A percentile compares a stretch with the other conserved stretches of the same genome.
These are phyloP conservation scores for Globodera rostochiensis DNA, from an alignment of 1,140 invertebrate species.

Conservation along the genomic window DNA sequence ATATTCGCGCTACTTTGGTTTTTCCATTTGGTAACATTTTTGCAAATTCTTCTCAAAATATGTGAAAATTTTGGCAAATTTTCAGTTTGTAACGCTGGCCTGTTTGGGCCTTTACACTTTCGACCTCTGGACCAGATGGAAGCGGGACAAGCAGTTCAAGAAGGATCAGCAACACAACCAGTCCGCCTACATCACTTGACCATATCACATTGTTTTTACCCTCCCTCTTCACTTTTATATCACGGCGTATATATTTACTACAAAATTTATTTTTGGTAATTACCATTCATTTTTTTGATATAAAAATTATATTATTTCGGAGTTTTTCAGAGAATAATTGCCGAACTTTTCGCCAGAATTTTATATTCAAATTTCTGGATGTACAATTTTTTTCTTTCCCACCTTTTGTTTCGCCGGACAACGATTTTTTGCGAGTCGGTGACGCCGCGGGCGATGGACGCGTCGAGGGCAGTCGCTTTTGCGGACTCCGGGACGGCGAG, in stretches of 20 bases:
- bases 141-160: conserved; percentile 7
- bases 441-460: not conserved
- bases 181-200: conserved; percentile 5
- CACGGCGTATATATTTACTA: not conserved
- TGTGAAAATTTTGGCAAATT: not conserved
- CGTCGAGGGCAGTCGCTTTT: conserved; percentile 1
- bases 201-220: not conserved
- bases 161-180: not conserved
- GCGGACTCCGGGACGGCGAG: not conserved
- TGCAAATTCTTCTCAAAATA: not conserved
- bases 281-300: conserved; percentile 3
- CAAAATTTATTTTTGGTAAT: not conserved
- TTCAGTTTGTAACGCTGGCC: conserved; percentile 28
- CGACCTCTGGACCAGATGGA: conserved; percentile 29
- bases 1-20: conserved; percentile 31
- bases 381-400: not conserved
- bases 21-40: conserved; percentile 34
- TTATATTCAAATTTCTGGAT: not conserved
- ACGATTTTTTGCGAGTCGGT: not conserved
- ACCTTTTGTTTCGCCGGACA: not conserved
- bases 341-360: not conserved
- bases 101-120: conserved; percentile 23
- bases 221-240: not conserved
- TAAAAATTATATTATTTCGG: not conserved
- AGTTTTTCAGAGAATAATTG: not conserved